These are phyloP conservation scores for Cydia fagiglandana DNA, from an alignment of 1,140 invertebrate species.

Conservation along the genomic window DNA sequence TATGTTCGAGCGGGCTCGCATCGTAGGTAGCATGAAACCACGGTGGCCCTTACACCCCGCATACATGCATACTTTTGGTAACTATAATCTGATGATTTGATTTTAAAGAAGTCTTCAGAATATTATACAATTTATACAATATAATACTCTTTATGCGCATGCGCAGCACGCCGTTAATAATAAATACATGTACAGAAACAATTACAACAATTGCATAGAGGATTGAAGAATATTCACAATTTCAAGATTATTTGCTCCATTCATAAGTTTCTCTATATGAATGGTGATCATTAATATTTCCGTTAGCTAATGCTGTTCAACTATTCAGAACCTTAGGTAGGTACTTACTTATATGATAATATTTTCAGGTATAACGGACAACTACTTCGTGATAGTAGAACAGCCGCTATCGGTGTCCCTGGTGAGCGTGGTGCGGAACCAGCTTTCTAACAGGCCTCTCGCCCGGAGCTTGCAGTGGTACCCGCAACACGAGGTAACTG, in stretches of 20 bases:
- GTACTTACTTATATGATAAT: background rate
- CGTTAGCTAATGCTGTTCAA: background rate
- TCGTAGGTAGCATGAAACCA: constrained; percentile 85
- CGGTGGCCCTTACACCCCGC: constrained; percentile 88
- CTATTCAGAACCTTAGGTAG: constrained; percentile 31
- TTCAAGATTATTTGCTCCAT: too few relatives aligned
- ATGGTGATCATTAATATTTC: too few relatives aligned
- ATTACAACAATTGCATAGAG: too few relatives aligned
- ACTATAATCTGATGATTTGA: constrained; percentile 21
- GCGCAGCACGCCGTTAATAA: too few relatives aligned
- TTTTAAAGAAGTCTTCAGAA: too few relatives aligned
- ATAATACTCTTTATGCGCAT: too few relatives aligned
- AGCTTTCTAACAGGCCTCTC: constrained; percentile 83
- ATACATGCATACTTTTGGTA: constrained; percentile 95
- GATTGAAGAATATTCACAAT: too few relatives aligned
- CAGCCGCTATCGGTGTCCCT: constrained; percentile 89
- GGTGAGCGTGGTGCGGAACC: constrained; percentile 78
- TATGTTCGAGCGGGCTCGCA: constrained; percentile 85
- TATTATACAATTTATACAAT: too few relatives aligned
- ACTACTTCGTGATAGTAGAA: constrained; percentile 91
- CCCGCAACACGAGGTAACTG: constrained; percentile 83
- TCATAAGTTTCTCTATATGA: too few relatives aligned
- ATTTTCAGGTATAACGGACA: constrained; percentile 84
- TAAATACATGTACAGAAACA: too few relatives aligned
- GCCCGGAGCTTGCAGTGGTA: constrained; percentile 85